Evolutionary conservation across 2,797 vertebrate species (phyloP).

Genomic region (Knipowitschia caucasica): DNA sequence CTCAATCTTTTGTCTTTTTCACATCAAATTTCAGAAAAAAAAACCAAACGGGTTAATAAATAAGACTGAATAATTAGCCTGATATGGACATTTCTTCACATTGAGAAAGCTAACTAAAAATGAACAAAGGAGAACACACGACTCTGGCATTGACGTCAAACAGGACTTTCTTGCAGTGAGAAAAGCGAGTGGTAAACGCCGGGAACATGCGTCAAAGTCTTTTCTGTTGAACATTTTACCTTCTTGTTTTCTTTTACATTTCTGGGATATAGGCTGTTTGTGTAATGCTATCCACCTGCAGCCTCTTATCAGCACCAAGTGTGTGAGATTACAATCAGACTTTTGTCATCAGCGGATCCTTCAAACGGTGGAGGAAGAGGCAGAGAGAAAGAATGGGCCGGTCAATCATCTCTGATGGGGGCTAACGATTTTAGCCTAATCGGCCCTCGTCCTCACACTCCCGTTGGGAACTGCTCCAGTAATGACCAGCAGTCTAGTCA

Average conservation of each 20-base stretch:
- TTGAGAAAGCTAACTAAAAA: no score
- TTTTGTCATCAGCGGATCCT: constrained; percentile 67
- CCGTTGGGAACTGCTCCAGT: constrained; percentile 30
- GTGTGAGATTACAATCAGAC: constrained; percentile 64
- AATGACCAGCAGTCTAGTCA: constrained; percentile 57
- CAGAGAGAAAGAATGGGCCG: constrained; percentile 38
- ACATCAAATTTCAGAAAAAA: no score
- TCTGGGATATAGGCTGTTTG: constrained; percentile 16
- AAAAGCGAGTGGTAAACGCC: no score
- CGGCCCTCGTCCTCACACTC: constrained; percentile 64
- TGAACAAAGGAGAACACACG: no score
- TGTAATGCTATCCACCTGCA: background rate
- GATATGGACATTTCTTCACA: no score
- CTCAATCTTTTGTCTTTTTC: no score
- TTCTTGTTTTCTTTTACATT: constrained; percentile 8
- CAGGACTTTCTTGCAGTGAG: no score
- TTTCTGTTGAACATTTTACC: background rate
- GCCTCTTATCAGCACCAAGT: constrained; percentile 23
- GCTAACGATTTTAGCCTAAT: constrained; percentile 72
- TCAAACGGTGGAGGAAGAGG: constrained; percentile 44
- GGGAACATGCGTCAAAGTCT: no score
- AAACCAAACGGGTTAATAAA: no score
- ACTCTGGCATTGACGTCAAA: no score
- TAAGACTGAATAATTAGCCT: no score
- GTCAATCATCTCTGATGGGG: constrained; percentile 66